Percentiles rank a stretch among this genome's conserved stretches.
Conservation (phyloP, 2,797 vertebrate genomes). For the Mallotus villosus region DNA sequence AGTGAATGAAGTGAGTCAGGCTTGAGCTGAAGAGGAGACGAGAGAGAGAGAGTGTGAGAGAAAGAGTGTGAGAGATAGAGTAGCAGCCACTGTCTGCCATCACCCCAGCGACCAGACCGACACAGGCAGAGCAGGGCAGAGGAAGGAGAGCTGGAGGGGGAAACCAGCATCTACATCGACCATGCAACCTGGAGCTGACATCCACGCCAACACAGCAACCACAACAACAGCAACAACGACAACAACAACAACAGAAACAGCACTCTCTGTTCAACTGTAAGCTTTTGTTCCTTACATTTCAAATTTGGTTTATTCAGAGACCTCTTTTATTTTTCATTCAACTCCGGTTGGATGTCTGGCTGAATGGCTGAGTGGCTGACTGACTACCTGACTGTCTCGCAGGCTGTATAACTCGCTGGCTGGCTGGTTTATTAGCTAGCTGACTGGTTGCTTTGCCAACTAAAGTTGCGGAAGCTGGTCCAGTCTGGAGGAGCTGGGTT, state of each 20-base stretch:
- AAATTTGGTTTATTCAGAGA: neutral
- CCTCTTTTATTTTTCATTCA: neutral
- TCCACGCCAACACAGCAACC: slow-evolving; percentile 28
- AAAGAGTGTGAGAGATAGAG: slow-evolving; percentile 34
- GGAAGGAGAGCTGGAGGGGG: slow-evolving; percentile 15
- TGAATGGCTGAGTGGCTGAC: neutral
- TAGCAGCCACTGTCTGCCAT: slow-evolving; percentile 32
- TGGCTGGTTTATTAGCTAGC: neutral
- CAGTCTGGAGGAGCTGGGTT: neutral
- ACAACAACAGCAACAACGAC: slow-evolving; percentile 7
- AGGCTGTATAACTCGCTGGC: neutral
- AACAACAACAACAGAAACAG: neutral
- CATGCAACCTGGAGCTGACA: slow-evolving; percentile 37
- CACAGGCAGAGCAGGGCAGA: slow-evolving; percentile 16
- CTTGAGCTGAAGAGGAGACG: slow-evolving; percentile 54
- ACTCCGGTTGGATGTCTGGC: neutral
- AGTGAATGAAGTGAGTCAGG: slow-evolving; percentile 75
- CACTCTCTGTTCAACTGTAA: neutral
- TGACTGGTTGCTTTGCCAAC: neutral
- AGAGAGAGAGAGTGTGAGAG: neutral
- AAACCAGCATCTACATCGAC: slow-evolving; percentile 40
- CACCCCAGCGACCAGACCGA: slow-evolving; percentile 33
- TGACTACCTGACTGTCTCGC: neutral
- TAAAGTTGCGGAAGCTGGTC: neutral
- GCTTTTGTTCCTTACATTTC: neutral